phyloP scores from a whole-genome alignment of 1,140 invertebrate genomes.

The Episyrphus balteatus region DNA sequence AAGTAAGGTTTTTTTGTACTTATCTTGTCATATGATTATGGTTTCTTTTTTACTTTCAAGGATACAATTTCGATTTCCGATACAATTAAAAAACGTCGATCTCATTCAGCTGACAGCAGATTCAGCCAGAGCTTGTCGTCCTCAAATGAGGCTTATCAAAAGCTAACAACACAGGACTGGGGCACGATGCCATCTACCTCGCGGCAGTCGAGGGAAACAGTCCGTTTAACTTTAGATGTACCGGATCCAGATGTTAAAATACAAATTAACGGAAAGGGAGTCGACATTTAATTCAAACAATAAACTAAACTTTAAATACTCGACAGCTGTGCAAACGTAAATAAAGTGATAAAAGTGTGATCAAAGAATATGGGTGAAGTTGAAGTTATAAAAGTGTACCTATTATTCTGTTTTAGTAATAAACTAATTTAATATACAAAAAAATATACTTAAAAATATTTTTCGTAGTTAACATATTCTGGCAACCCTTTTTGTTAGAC shows the following conservation, averaged over 20 bases:
- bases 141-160: slow-evolving; percentile 10
- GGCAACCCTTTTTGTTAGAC: too few relatives aligned
- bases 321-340: too few relatives aligned
- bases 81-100: slow-evolving; percentile 22
- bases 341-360: too few relatives aligned
- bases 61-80: slow-evolving; percentile 24
- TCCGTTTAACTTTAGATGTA: too few relatives aligned
- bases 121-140: neutral
- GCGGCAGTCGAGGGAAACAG: too few relatives aligned
- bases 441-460: too few relatives aligned
- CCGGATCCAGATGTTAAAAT: slow-evolving; percentile 19
- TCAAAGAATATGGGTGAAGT: too few relatives aligned
- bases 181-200: neutral
- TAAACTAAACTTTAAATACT: too few relatives aligned
- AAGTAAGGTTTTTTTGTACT: slow-evolving; percentile 17
- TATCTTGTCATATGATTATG: neutral
- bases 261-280: slow-evolving; percentile 27
- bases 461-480: too few relatives aligned
- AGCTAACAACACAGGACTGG: neutral
- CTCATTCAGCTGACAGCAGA: slow-evolving; percentile 20
- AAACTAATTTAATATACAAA: too few relatives aligned
- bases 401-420: too few relatives aligned
- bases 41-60: slow-evolving; percentile 6
- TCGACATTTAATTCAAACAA: slow-evolving; percentile 4
- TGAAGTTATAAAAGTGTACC: too few relatives aligned